phyloP scores from a whole-genome alignment of 2,113 vertebrate genomes.

The Zeus faber region DNA sequence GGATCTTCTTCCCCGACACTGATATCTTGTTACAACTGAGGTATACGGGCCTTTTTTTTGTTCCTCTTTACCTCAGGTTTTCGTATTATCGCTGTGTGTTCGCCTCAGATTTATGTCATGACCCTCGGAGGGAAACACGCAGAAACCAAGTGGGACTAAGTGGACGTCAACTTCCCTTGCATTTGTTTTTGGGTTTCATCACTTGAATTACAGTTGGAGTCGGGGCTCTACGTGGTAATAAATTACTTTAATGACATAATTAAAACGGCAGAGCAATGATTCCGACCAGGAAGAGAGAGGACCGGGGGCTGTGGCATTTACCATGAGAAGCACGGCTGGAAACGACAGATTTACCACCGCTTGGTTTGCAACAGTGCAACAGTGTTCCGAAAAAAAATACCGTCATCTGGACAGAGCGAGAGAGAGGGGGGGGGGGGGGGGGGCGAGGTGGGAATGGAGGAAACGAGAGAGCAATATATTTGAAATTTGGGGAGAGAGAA shows the following conservation, averaged over 20 bases:
- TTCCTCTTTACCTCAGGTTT: slow-evolving; percentile 11
- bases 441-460: background rate
- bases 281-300: background rate
- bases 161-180: background rate
- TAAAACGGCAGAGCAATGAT: background rate
- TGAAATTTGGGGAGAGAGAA: slow-evolving; percentile 5
- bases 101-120: slow-evolving; percentile 15
- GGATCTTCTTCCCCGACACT: too few species aligned
- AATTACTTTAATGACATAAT: background rate
- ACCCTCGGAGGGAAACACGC: slow-evolving; percentile 9
- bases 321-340: background rate
- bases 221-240: background rate
- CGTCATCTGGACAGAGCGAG: background rate
- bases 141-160: background rate
- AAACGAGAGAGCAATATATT: background rate
- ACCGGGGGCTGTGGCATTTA: background rate
- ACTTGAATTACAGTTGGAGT: background rate
- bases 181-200: background rate
- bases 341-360: slow-evolving; percentile 9
- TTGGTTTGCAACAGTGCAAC: background rate
- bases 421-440: slow-evolving; percentile 1
- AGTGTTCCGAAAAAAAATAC: too few species aligned
- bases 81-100: too few species aligned
- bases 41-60: slow-evolving; percentile 43
- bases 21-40: slow-evolving; percentile 64